Conservation (phyloP, 1,140 invertebrate species). For the Bradynema listronoti region DNA sequence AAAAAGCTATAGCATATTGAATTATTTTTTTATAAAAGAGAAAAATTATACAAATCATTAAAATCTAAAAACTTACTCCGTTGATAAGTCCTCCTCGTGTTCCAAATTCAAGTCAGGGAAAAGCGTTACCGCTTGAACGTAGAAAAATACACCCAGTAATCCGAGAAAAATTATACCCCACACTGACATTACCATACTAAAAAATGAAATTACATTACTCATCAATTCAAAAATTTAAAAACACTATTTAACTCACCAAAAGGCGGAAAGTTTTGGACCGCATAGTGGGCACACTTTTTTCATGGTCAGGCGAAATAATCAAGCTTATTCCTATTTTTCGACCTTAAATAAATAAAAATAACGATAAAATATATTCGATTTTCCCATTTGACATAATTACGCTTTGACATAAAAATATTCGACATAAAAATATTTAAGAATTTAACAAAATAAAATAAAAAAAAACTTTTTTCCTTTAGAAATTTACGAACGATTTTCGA, state of each 20-base stretch:
- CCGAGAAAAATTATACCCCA: constrained; percentile 57
- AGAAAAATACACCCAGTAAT: constrained; percentile 55
- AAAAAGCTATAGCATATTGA: constrained; percentile 5
- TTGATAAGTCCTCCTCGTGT: constrained; percentile 30
- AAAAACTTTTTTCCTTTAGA: too few species aligned
- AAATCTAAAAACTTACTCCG: constrained; percentile 15
- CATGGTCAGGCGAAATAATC: constrained; percentile 40
- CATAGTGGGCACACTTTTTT: constrained; percentile 53
- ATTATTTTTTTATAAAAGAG: neutral
- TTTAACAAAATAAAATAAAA: too few species aligned
- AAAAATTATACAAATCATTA: neutral
- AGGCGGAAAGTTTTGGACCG: constrained; percentile 56
- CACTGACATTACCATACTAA: constrained; percentile 57
- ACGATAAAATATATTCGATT: too few species aligned
- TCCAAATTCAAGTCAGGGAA: constrained; percentile 52
- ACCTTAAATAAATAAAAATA: too few species aligned
- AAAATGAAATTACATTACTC: constrained; percentile 5
- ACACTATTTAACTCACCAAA: constrained; percentile 43
- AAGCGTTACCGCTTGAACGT: constrained; percentile 51
- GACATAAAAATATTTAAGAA: too few species aligned
- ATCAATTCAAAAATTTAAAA: constrained; percentile 7
- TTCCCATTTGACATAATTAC: too few species aligned
- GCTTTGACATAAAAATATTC: too few species aligned
- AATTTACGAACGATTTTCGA: constrained; percentile 29
- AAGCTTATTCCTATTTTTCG: too few species aligned